Evolutionary conservation across 2,888 invertebrate genomes (phyloP).

Genomic region (Acanthococcus lagerstroemiae): DNA sequence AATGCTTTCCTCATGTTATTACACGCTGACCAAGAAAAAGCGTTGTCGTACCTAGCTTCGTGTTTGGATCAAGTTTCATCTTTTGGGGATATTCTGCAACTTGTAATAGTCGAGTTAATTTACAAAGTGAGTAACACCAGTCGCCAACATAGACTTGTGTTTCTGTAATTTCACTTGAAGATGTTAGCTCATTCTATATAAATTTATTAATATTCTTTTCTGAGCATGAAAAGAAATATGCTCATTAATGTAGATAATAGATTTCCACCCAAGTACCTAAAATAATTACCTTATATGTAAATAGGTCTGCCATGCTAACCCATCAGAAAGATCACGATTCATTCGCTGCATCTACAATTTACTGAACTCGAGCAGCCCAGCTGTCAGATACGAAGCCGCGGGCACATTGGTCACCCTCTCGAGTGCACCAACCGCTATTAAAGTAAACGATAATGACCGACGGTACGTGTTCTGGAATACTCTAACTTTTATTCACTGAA

Average conservation of each 20-base stretch:
- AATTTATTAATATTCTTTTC: no score
- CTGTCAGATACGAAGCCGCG: slow-evolving; percentile 97
- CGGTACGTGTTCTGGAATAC: neutral
- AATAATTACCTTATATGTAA: no score
- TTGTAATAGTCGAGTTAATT: slow-evolving; percentile 97
- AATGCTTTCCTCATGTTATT: slow-evolving; percentile 98
- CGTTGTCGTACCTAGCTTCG: slow-evolving; percentile 81
- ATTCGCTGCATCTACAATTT: slow-evolving; percentile 97
- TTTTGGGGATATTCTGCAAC: slow-evolving; percentile 93
- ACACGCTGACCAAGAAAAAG: slow-evolving; percentile 92
- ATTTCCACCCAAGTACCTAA: no score
- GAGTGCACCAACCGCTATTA: slow-evolving; percentile 94
- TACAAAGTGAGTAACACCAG: slow-evolving; percentile 69
- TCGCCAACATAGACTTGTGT: slow-evolving; percentile 13
- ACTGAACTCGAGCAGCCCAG: slow-evolving; percentile 87
- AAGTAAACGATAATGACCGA: slow-evolving; percentile 44
- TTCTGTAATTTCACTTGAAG: slow-evolving; percentile 13
- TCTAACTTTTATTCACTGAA: neutral
- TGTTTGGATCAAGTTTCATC: slow-evolving; percentile 88
- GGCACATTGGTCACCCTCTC: slow-evolving; percentile 95
- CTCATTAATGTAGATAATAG: no score
- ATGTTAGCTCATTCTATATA: no score
- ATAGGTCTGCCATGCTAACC: slow-evolving; percentile 91
- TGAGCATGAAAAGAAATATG: no score
- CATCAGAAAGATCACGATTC: slow-evolving; percentile 88